phyloP scores from a whole-genome alignment of 2,888 invertebrate genomes.

The Cephonodes hylas region DNA sequence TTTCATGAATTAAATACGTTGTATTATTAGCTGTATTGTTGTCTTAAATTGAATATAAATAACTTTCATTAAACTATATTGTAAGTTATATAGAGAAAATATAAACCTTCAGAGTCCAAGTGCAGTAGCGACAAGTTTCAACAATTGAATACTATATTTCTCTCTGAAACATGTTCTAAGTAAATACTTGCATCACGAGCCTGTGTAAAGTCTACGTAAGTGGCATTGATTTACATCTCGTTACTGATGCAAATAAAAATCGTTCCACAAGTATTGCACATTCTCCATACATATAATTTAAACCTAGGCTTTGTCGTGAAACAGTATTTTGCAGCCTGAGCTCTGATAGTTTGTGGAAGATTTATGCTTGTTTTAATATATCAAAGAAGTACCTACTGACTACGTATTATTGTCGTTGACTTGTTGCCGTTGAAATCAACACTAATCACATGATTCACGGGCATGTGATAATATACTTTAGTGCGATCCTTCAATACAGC shows the following conservation, averaged over 20 bases:
- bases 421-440: neutral
- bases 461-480: neutral
- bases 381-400: neutral
- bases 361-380: neutral
- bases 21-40: neutral
- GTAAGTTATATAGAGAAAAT: neutral
- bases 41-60: neutral
- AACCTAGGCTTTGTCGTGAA: neutral
- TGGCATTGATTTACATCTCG: slow-evolving; percentile 24
- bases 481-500: too few relatives aligned
- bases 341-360: neutral
- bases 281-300: slow-evolving; percentile 13
- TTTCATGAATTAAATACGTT: neutral
- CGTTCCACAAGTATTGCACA: slow-evolving; percentile 22
- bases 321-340: neutral
- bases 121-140: neutral
- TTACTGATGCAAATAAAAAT: slow-evolving; percentile 26
- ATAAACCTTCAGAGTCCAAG: neutral
- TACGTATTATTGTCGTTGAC: neutral
- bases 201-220: slow-evolving; percentile 15
- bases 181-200: neutral
- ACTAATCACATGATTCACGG: neutral
- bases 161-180: slow-evolving; percentile 1
- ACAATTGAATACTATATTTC: neutral
- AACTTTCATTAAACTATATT: neutral